phyloP scores from a whole-genome alignment of 1,140 invertebrate genomes.

The Drosophila mauritiana region DNA sequence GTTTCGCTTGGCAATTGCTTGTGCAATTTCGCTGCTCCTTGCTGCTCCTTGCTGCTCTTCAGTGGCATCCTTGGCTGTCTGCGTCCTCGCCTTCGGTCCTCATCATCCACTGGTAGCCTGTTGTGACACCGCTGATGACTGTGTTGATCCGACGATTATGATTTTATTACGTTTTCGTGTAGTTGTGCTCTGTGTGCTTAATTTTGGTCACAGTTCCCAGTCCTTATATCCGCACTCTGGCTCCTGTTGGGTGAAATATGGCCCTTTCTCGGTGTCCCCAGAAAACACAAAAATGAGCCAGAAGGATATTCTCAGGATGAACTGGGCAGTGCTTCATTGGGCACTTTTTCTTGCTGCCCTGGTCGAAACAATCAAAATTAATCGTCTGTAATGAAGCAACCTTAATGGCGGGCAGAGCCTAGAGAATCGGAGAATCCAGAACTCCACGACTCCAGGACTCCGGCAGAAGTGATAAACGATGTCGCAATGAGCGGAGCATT shows the following conservation, averaged over 20 bases:
- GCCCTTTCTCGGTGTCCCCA: slow-evolving; percentile 34
- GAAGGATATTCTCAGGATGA: slow-evolving; percentile 24
- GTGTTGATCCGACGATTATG: slow-evolving; percentile 84
- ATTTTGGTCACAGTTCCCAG: slow-evolving; percentile 56
- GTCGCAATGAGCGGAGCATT: slow-evolving; percentile 62
- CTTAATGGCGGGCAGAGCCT: slow-evolving; percentile 44
- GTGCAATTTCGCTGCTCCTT: slow-evolving; percentile 24
- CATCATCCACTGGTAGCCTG: slow-evolving; percentile 53
- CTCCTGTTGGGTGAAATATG: slow-evolving; percentile 74
- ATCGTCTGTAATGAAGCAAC: slow-evolving; percentile 74
- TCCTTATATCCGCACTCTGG: slow-evolving; percentile 17
- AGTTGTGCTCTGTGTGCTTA: slow-evolving; percentile 81
- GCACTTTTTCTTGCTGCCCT: slow-evolving; percentile 16
- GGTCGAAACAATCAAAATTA: slow-evolving; percentile 73
- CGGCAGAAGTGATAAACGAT: slow-evolving; percentile 65
- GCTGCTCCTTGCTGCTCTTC: slow-evolving; percentile 16
- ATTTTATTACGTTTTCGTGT: slow-evolving; percentile 84
- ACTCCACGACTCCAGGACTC: neutral
- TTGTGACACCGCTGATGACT: slow-evolving; percentile 83
- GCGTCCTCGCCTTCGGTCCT: slow-evolving; percentile 16
- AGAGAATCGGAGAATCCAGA: slow-evolving; percentile 15
- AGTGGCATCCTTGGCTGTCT: slow-evolving; percentile 30
- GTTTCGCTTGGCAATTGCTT: slow-evolving; percentile 63
- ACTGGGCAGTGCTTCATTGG: slow-evolving; percentile 34
- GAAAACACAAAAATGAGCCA: neutral